Percentiles rank a stretch among this genome's conserved stretches.
Conservation (phyloP, 2,888 invertebrate genomes). For the Galeopsomyia nigrocyanea region DNA sequence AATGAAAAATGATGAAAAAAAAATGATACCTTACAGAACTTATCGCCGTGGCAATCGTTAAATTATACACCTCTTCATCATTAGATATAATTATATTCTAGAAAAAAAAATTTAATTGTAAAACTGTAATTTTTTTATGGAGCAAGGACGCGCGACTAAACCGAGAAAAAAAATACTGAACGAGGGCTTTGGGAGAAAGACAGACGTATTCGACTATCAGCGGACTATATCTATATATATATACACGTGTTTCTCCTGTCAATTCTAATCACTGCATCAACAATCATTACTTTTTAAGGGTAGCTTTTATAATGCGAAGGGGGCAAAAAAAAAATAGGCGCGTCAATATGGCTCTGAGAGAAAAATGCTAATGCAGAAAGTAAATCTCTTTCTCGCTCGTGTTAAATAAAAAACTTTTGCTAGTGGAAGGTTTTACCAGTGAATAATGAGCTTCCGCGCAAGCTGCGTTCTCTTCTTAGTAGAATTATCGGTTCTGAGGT, state of each 20-base stretch:
- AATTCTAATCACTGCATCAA: conserved; percentile 58
- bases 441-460: conserved; percentile 2
- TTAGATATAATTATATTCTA: conserved; percentile 33
- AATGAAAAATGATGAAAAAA: not conserved
- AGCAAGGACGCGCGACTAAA: conserved; percentile 6
- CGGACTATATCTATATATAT: not conserved
- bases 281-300: conserved; percentile 64
- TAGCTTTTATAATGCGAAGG: conserved; percentile 58
- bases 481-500: not conserved
- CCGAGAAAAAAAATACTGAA: not conserved
- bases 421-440: not conserved
- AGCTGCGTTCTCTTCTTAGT: not conserved
- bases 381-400: conserved; percentile 29
- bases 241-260: conserved; percentile 51
- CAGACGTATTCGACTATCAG: not conserved
- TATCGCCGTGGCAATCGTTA: conserved; percentile 40
- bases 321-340: conserved; percentile 10
- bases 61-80: conserved; percentile 42
- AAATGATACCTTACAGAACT: too few species aligned
- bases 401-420: not conserved
- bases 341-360: conserved; percentile 36
- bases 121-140: conserved; percentile 34
- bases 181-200: not conserved
- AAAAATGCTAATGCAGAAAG: conserved; percentile 25
- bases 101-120: conserved; percentile 35